Conservation (phyloP, 53 echinoderm and acorn worm genomes). For the Echinarachnius parma region DNA sequence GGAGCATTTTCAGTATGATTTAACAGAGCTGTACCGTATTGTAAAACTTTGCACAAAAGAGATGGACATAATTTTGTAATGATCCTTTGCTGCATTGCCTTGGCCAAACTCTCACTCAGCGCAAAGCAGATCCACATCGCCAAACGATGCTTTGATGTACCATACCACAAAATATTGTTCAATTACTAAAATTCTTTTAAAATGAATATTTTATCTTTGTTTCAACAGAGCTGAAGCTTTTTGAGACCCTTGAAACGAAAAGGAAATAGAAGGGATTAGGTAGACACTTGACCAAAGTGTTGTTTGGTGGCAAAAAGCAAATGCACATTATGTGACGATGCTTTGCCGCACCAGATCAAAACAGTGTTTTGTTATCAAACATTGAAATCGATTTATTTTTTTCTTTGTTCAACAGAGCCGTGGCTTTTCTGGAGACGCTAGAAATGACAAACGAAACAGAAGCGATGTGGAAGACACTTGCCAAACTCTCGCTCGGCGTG, state of each 20-base stretch:
- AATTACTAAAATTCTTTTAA: too few species aligned
- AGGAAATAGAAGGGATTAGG: constrained; percentile 98
- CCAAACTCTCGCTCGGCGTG: constrained; percentile 74
- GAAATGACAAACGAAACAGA: constrained; percentile 91
- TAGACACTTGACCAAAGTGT: constrained; percentile 88
- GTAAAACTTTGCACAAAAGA: too few species aligned
- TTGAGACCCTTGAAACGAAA: constrained; percentile 97
- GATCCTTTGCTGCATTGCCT: too few species aligned
- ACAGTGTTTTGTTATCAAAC: too few species aligned
- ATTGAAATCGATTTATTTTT: too few species aligned
- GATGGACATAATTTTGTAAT: too few species aligned
- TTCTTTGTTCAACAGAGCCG: too few species aligned
- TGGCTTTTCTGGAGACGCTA: constrained; percentile 92
- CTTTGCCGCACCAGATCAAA: constrained; percentile 89
- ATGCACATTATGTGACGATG: constrained; percentile 95
- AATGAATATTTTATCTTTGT: too few species aligned
- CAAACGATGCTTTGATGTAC: constrained; percentile 91
- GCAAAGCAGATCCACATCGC: constrained; percentile 93
- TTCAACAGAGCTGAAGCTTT: constrained; percentile 91
- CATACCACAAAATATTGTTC: too few species aligned
- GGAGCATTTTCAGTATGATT: too few species aligned
- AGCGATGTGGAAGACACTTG: constrained; percentile 92
- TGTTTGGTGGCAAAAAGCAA: constrained; percentile 84
- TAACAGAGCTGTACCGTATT: too few species aligned
- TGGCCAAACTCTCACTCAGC: constrained; percentile 83